Evolutionary conservation across 2,888 invertebrate species (phyloP).

Genomic region (Tinea pellionella): DNA sequence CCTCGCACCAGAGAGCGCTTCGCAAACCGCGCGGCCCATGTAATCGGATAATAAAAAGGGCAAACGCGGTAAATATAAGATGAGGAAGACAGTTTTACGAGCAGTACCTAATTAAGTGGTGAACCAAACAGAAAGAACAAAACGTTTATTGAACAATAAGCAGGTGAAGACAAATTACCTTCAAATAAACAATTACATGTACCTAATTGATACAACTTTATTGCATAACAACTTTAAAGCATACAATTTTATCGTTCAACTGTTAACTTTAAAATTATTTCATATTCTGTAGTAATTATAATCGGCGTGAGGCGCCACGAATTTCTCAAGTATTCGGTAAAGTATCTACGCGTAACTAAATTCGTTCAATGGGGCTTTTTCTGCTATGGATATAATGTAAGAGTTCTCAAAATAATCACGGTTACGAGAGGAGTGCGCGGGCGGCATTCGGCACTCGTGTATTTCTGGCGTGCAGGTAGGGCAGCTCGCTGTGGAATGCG

Average conservation of each 20-base stretch:
- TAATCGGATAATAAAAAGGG: conserved; percentile 71
- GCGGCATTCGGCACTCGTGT: conserved; percentile 45
- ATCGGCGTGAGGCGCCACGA: no score
- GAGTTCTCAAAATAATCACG: conserved; percentile 2
- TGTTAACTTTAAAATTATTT: no score
- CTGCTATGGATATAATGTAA: neutral
- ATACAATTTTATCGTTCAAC: no score
- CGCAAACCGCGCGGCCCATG: conserved; percentile 65
- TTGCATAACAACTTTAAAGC: no score
- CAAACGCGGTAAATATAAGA: conserved; percentile 71
- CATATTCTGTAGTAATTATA: no score
- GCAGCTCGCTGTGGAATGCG: conserved; percentile 52
- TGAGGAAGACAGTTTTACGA: conserved; percentile 71
- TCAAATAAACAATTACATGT: conserved; percentile 23
- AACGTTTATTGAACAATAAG: conserved; percentile 44
- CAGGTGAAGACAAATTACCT: neutral
- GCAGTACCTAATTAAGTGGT: conserved; percentile 68
- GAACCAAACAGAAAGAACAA: conserved; percentile 60
- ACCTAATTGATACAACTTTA: no score
- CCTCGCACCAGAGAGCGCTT: conserved; percentile 59
- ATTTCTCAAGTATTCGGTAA: no score
- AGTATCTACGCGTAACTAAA: neutral
- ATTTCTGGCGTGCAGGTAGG: conserved; percentile 52
- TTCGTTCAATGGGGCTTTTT: neutral
- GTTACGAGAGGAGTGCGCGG: conserved; percentile 18